Conservation (phyloP, 2,888 invertebrate genomes). For the Folsomia manolachei region DNA sequence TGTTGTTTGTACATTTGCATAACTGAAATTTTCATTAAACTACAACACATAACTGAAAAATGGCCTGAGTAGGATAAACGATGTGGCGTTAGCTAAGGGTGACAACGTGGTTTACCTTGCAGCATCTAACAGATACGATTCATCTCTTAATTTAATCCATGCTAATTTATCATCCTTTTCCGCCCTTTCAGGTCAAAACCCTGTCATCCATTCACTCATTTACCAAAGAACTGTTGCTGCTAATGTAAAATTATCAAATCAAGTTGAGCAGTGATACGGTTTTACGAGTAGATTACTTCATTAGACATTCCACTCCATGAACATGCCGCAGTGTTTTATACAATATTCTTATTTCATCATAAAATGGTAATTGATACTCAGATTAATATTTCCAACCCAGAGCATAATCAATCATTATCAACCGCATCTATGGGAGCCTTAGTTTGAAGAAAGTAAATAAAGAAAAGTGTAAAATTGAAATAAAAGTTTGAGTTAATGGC, state of each 20-base stretch:
- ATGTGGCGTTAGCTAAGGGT: too few relatives aligned
- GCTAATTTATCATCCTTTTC: not conserved
- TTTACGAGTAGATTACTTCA: not conserved
- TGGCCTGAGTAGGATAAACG: too few relatives aligned
- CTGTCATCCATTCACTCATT: not conserved
- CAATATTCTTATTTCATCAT: not conserved
- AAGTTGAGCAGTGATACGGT: not conserved
- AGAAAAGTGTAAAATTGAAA: not conserved
- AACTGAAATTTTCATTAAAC: too few relatives aligned
- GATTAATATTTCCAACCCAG: too few relatives aligned
- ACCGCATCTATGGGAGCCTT: not conserved
- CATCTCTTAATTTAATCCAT: too few relatives aligned
- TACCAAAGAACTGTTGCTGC: not conserved
- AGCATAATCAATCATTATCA: conserved; percentile 3
- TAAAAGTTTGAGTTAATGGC: not conserved
- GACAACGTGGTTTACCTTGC: too few relatives aligned
- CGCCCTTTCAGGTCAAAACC: not conserved
- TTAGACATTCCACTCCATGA: not conserved
- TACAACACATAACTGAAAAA: too few relatives aligned
- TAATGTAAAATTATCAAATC: not conserved
- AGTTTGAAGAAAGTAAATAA: not conserved
- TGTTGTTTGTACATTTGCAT: too few relatives aligned
- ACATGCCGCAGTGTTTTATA: too few relatives aligned
- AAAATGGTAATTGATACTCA: not conserved
- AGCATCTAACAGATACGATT: too few relatives aligned